A percentile compares a stretch with the other conserved stretches of the same genome.
These are phyloP conservation scores for Alexandromys oeconomus DNA, from an alignment of 2,797 vertebrate genomes.

Conservation along the genomic window DNA sequence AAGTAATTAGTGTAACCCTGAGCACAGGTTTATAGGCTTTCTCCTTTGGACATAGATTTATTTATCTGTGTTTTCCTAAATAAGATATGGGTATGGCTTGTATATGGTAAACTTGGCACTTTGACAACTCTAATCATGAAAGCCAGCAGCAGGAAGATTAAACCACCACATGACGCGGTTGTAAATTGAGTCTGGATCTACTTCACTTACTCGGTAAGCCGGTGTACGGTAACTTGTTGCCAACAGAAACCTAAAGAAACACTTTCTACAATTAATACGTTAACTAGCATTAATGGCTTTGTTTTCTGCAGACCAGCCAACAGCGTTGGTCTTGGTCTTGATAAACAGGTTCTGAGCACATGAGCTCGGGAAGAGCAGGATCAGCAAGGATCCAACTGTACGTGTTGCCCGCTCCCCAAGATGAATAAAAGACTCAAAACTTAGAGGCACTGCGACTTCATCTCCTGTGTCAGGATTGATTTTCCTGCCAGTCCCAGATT, in stretches of 20 bases:
- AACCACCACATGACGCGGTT: conserved; percentile 45
- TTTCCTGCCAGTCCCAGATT: background rate
- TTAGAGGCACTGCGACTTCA: background rate
- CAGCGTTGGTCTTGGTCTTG: conserved; percentile 46
- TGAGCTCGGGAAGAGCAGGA: background rate
- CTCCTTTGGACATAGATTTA: conserved; percentile 42
- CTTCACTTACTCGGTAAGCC: conserved; percentile 63
- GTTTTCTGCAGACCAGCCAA: conserved; percentile 67
- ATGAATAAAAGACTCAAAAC: conserved; percentile 41
- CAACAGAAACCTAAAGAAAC: conserved; percentile 81
- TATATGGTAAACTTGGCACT: conserved; percentile 64
- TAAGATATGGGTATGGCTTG: conserved; percentile 29
- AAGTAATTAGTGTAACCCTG: conserved; percentile 1
- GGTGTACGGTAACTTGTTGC: conserved; percentile 54
- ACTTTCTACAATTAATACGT: conserved; percentile 76
- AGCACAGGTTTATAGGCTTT: conserved; percentile 2
- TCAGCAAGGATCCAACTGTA: background rate
- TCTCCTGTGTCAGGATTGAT: background rate
- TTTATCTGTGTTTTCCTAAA: conserved; percentile 64
- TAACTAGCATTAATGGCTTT: conserved; percentile 79
- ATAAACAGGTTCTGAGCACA: conserved; percentile 75
- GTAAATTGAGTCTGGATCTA: conserved; percentile 65
- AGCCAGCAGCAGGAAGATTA: conserved; percentile 48
- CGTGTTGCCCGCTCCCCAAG: background rate
- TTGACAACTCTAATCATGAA: conserved; percentile 62